Evolutionary conservation across 1,140 invertebrate species (phyloP).

Genomic region (Sinella curviseta): DNA sequence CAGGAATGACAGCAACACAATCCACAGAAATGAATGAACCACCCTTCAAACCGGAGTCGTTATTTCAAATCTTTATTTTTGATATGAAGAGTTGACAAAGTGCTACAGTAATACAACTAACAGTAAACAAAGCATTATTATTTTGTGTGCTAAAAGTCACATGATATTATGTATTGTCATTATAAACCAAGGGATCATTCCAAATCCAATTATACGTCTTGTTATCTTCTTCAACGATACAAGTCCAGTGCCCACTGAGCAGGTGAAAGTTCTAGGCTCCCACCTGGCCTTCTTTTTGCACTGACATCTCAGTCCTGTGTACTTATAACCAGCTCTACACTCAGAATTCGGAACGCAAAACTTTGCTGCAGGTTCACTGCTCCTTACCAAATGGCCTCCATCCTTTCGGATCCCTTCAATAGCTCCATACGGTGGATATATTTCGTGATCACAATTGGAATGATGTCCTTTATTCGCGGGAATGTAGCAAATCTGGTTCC

Average conservation of each 20-base stretch:
- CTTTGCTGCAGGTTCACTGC: background rate
- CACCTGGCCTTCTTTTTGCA: background rate
- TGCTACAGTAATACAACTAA: background rate
- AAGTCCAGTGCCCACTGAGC: no score
- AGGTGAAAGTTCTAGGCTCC: background rate
- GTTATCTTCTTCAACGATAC: no score
- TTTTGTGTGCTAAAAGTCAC: background rate
- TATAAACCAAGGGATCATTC: no score
- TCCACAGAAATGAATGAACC: no score
- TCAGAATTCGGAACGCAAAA: slow-evolving; percentile 9
- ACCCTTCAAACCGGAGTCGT: no score
- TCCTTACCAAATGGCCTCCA: background rate
- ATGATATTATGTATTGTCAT: no score
- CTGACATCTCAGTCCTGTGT: background rate
- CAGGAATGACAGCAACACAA: no score
- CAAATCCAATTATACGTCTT: no score
- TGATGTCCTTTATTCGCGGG: background rate
- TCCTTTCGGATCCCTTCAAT: background rate
- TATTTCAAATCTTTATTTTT: background rate
- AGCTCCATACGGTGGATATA: background rate
- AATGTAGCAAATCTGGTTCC: background rate
- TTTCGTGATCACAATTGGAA: background rate
- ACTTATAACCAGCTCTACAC: background rate
- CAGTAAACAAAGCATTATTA: background rate
- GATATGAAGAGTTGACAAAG: background rate